These are phyloP conservation scores for Limnephilus lunatus DNA, from an alignment of 2,888 invertebrate species.

Conservation along the genomic window DNA sequence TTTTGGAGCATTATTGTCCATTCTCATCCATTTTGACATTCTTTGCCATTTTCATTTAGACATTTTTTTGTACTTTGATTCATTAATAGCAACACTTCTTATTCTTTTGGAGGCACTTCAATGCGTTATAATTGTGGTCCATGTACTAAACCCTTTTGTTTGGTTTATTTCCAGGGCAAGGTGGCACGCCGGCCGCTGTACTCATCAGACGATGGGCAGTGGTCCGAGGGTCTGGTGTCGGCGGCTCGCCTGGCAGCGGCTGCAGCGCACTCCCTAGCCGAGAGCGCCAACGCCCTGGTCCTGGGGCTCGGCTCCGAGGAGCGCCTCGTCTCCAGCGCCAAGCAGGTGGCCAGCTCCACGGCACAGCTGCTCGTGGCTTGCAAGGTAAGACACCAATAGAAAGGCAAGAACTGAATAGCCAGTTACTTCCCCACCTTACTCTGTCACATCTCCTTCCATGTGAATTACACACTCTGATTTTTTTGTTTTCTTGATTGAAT, in stretches of 20 bases:
- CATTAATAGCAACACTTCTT: too few species aligned
- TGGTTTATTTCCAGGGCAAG: constrained; percentile 82
- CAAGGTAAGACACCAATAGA: constrained; percentile 79
- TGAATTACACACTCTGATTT: too few species aligned
- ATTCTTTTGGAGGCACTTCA: too few species aligned
- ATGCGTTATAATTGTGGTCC: neutral
- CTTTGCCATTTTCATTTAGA: neutral
- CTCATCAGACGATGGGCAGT: constrained; percentile 96
- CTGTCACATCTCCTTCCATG: too few species aligned
- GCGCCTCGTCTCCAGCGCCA: constrained; percentile 95
- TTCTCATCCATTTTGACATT: neutral
- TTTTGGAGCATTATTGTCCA: neutral
- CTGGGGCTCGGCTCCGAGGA: constrained; percentile 95
- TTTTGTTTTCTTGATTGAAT: too few species aligned
- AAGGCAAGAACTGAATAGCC: too few species aligned
- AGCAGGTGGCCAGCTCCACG: constrained; percentile 97
- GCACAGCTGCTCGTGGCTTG: constrained; percentile 98
- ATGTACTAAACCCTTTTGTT: neutral
- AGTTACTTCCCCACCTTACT: too few species aligned
- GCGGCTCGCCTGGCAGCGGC: constrained; percentile 97
- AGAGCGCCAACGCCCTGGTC: constrained; percentile 97
- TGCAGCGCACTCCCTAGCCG: constrained; percentile 97
- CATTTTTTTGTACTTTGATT: neutral
- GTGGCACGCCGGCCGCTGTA: constrained; percentile 89
- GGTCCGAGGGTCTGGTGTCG: constrained; percentile 97